Evolutionary conservation across 2,888 invertebrate species (phyloP), one percentile per base, ranked within the genome.

Genomic region (Agonopterix subpropinquella): DNA sequence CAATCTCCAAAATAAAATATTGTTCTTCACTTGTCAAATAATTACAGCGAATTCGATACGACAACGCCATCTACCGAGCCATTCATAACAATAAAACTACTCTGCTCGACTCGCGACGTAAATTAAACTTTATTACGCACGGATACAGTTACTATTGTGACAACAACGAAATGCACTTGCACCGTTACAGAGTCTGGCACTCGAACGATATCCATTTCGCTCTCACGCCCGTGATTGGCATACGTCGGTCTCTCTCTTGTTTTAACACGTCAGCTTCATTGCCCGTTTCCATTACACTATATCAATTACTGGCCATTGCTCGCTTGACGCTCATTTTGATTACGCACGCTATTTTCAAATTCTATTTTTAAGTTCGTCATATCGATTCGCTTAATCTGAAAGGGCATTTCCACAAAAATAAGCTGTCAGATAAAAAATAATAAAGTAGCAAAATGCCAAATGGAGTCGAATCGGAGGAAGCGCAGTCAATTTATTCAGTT

Each of bases 221-320:
- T 82, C 73, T 61, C 65, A 58, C 80, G 52, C 70, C 65, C 65
- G 57, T 62, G 62, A 57, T 67, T 70, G 71, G 68, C 62, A 58
- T 65, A 63, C 62, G 67, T 70, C 74, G 70, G 65, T 82, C 85
- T 75, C 82, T 59, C 67, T 81, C 80, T 70, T 73, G 75, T 78
- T 77, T 77, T 75, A 71, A 77, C 74, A 78, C 80, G 80, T 82
- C 83, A 77, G 71, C 74, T 71, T 71, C 78, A 80, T 79, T 83
- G 79, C 80, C 76, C 70, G 86, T 86, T 85, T 87, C 83, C 84
- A 88, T 86, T 85, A 81, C 80, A 85, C 80, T 82, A 78, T 80
- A 84, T 84, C 83, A 86, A 84, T 82, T 81, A 81, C 78, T 61
- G 71, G 55, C 56, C 58, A 64, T 67, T 64, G 65, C 61, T 67